These are phyloP conservation scores for Lates calcarifer DNA, from an alignment of 2,113 vertebrate species.

Conservation along the genomic window DNA sequence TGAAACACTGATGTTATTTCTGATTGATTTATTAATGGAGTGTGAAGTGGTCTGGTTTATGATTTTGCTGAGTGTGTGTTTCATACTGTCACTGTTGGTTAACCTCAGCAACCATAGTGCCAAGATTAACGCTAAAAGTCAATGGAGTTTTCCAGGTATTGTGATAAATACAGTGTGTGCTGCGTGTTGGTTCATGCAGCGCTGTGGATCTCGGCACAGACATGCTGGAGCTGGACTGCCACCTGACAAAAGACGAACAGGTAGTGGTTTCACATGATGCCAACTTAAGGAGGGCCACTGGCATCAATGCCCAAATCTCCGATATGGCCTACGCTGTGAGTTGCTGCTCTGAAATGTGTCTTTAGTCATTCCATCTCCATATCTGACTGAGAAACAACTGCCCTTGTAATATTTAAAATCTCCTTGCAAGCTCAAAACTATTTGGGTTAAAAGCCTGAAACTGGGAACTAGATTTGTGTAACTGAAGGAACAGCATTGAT, in stretches of 20 bases:
- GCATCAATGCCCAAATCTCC: constrained; percentile 88
- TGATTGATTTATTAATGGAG: neutral
- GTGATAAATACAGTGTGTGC: neutral
- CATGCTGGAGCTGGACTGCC: constrained; percentile 98
- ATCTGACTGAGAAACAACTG: neutral
- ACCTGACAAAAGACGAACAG: constrained; percentile 95
- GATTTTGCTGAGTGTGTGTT: neutral
- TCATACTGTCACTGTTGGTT: neutral
- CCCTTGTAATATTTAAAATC: neutral
- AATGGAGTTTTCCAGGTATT: too few relatives aligned
- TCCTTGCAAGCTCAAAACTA: too few relatives aligned
- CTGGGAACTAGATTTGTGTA: neutral
- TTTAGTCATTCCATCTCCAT: neutral
- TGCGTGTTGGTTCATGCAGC: constrained; percentile 77
- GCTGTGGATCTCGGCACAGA: constrained; percentile 94
- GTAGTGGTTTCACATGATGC: constrained; percentile 96
- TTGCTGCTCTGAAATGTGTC: constrained; percentile 39
- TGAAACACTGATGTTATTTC: neutral
- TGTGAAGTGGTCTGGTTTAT: neutral
- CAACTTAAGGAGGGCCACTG: constrained; percentile 91
- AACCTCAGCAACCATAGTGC: neutral
- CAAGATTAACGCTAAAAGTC: neutral
- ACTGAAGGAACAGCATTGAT: constrained; percentile 8
- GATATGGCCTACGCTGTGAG: constrained; percentile 92
- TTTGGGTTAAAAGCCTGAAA: neutral